These are phyloP conservation scores for Bombus sylvicola DNA, from an alignment of 1,140 invertebrate species.

Conservation along the genomic window DNA sequence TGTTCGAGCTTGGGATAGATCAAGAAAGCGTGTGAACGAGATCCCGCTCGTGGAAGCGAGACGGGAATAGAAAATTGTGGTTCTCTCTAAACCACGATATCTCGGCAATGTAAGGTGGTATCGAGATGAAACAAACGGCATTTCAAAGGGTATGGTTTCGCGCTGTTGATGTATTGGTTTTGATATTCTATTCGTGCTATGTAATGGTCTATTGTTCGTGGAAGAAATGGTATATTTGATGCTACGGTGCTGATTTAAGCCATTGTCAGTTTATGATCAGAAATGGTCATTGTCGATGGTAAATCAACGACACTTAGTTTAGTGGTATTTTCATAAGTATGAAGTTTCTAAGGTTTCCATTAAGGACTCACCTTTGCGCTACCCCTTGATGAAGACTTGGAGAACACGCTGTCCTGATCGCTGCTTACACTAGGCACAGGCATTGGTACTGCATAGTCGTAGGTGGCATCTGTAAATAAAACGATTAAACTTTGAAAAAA, in stretches of 20 bases:
- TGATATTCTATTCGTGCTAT: not conserved
- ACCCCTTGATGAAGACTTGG: slow-evolving; percentile 82
- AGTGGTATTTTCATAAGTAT: not conserved
- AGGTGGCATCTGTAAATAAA: slow-evolving; percentile 80
- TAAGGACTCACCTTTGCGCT: slow-evolving; percentile 78
- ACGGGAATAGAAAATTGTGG: not conserved
- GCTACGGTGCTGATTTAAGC: too few relatives aligned
- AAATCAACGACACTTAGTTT: not conserved
- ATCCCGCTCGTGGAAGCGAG: not conserved
- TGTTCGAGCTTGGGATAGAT: not conserved
- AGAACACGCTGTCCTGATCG: slow-evolving; percentile 83
- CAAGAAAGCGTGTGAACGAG: not conserved
- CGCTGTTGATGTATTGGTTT: too few relatives aligned
- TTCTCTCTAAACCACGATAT: not conserved
- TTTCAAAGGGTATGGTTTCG: not conserved
- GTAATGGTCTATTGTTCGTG: not conserved
- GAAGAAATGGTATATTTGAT: too few relatives aligned
- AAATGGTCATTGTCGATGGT: too few relatives aligned
- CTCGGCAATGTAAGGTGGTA: not conserved
- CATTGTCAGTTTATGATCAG: not conserved
- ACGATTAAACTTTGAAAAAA: not conserved
- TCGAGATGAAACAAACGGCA: not conserved
- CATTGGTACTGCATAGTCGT: slow-evolving; percentile 84
- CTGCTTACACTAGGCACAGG: slow-evolving; percentile 81
- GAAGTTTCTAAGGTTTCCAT: not conserved